Evolutionary conservation across 2,888 invertebrate genomes (phyloP).

Genomic region (Xylocampa areola): DNA sequence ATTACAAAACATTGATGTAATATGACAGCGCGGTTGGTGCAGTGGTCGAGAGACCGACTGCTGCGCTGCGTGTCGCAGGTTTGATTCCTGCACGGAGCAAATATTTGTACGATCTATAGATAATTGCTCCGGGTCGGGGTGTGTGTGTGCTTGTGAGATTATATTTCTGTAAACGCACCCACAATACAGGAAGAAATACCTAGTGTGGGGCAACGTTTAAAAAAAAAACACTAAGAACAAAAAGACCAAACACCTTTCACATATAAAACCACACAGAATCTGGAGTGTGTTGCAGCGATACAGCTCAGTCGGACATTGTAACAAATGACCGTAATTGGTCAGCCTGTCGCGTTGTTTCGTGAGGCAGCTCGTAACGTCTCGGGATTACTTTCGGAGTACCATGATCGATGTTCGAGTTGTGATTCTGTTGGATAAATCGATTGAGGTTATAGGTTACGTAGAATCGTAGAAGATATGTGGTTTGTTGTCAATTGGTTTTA

Average conservation of each 20-base stretch:
- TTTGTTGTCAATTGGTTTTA: slow-evolving; percentile 5
- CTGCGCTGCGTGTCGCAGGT: too few species aligned
- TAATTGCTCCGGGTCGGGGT: too few species aligned
- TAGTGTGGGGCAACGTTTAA: too few species aligned
- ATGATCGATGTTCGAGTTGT: slow-evolving; percentile 63
- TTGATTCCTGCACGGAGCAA: too few species aligned
- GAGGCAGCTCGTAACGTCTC: slow-evolving; percentile 54
- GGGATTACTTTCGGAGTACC: slow-evolving; percentile 58
- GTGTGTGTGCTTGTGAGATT: too few species aligned
- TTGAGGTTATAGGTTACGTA: slow-evolving; percentile 12
- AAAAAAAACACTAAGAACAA: slow-evolving; percentile 8
- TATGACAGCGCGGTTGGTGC: too few species aligned
- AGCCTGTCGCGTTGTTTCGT: slow-evolving; percentile 67
- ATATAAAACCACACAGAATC: slow-evolving; percentile 40
- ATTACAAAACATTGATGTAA: too few species aligned
- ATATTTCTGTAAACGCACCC: too few species aligned
- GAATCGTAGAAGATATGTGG: slow-evolving; percentile 7
- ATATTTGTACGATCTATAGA: too few species aligned
- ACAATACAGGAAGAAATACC: too few species aligned
- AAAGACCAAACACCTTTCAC: slow-evolving; percentile 14
- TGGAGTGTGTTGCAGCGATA: slow-evolving; percentile 54
- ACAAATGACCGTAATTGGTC: slow-evolving; percentile 73
- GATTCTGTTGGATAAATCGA: slow-evolving; percentile 57
- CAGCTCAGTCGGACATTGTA: slow-evolving; percentile 60
- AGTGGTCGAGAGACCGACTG: too few species aligned